Percentiles rank a stretch among this genome's conserved stretches.
Conservation (phyloP, 2,888 invertebrate species). For the Mimachlamys varia region DNA sequence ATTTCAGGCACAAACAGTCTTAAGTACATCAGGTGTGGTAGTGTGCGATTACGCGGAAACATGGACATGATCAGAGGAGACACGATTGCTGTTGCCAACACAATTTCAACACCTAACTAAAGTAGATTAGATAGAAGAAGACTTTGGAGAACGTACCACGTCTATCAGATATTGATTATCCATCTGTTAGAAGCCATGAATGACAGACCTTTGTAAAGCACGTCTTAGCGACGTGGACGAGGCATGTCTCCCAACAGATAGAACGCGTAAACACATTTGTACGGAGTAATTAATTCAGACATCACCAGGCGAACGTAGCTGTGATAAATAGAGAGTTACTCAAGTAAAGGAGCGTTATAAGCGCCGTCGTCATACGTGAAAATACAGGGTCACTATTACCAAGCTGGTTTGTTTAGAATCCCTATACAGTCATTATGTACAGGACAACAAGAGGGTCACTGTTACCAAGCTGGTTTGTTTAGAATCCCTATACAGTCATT, state of each 20-base stretch:
- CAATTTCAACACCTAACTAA: background rate
- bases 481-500: too few relatives aligned
- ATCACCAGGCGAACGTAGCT: background rate
- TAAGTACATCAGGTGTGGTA: background rate
- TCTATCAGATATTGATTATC: slow-evolving; percentile 5
- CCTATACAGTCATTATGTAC: too few relatives aligned
- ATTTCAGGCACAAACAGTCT: background rate
- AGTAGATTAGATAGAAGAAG: background rate
- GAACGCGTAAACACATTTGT: background rate
- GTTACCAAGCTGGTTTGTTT: too few relatives aligned
- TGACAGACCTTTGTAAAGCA: background rate
- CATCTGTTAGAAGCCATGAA: background rate
- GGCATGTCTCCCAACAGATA: background rate
- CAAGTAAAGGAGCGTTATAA: too few relatives aligned
- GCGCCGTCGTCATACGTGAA: too few relatives aligned
- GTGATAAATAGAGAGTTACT: background rate
- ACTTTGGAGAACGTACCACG: background rate
- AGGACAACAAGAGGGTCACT: too few relatives aligned
- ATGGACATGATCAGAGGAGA: background rate
- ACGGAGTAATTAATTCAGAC: background rate
- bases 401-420: too few relatives aligned
- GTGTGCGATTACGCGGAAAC: background rate
- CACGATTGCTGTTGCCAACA: background rate
- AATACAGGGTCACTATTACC: too few relatives aligned
- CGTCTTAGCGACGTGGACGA: background rate